Evolutionary conservation across 1,140 invertebrate genomes (phyloP), one percentile per base, ranked within the genome.

Genomic region (Philopotamus ludificatus): DNA sequence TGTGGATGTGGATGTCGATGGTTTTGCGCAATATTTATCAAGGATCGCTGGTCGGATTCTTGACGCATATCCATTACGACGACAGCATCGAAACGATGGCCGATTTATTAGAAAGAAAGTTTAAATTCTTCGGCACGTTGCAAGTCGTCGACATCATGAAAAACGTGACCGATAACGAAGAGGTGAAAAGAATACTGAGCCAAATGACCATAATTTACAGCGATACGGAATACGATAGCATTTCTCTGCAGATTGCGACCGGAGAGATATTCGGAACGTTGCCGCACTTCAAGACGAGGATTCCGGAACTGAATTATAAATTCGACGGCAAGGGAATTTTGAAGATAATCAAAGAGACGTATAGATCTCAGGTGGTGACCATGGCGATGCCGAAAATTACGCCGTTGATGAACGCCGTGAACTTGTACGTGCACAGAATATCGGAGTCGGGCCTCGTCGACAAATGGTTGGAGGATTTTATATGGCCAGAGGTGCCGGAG

Each of bases 1-100:
- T 70, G 3, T 70, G 68, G 68, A 66, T 70, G n/a, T 70, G 65
- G 64, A 66, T 42, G 20, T 66, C 68, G 1, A 55, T 66, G 55
- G 57, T 70, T 12, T 47, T 70, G 20, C 55, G 68, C 15, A 64
- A 34, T 39, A 47, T 47, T 9, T 70, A 70, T 16, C 68, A 70
- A 64, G 49, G 64, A 23, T 66, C 64, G 0, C 34, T 70, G 23
- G 57, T 66, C 0, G 62, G 65, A 1, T 66, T 55, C 44, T 26
- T 70, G 4, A 66, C 65, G 0, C 55, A 61, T 34, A 60, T 49
- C 47, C 59, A 55, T 23, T 70, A 64, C 18, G 60, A 63, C 3
- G 61, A 64, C 9, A 60, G 16, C 25, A 54, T 66, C n/a, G 42
- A 41, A 10, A 60, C 44, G 1, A 70, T 70, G 68, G 59, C 47